Conservation (phyloP, 2,797 vertebrate species). For the Thripadectes ignobilis region DNA sequence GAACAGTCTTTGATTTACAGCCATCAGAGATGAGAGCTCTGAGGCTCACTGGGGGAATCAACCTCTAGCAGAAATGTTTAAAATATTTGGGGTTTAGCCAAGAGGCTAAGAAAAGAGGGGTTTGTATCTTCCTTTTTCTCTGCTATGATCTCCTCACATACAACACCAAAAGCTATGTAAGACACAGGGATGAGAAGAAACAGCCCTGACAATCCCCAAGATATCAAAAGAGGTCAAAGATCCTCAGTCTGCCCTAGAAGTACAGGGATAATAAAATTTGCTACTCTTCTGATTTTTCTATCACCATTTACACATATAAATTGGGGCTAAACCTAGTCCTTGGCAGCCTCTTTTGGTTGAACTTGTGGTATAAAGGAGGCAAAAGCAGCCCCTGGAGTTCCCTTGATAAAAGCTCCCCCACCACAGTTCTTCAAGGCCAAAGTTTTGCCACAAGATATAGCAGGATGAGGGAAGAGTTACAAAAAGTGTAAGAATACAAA, state of each 20-base stretch:
- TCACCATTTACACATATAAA: background rate
- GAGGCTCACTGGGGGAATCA: background rate
- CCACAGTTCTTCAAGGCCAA: background rate
- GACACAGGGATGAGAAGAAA: background rate
- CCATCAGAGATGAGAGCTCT: background rate
- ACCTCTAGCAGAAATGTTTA: background rate
- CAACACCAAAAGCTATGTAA: background rate
- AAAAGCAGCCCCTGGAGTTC: background rate
- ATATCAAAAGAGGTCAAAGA: background rate
- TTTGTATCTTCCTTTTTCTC: background rate
- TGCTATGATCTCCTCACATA: background rate
- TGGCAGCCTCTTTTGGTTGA: background rate
- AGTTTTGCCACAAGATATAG: background rate
- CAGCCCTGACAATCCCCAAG: background rate
- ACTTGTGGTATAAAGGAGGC: background rate
- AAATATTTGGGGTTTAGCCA: background rate
- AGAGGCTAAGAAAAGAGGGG: background rate
- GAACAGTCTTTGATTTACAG: slow-evolving; percentile 3
- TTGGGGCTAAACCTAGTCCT: background rate
- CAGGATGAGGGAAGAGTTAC: background rate
- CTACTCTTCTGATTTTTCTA: background rate
- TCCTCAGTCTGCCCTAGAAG: background rate
- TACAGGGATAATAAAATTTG: background rate
- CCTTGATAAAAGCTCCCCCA: background rate
- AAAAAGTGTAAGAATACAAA: background rate